A percentile compares a stretch with the other conserved stretches of the same genome.
These are phyloP conservation scores for Periophthalmus magnuspinnatus DNA, from an alignment of 2,797 vertebrate species.

Conservation along the genomic window DNA sequence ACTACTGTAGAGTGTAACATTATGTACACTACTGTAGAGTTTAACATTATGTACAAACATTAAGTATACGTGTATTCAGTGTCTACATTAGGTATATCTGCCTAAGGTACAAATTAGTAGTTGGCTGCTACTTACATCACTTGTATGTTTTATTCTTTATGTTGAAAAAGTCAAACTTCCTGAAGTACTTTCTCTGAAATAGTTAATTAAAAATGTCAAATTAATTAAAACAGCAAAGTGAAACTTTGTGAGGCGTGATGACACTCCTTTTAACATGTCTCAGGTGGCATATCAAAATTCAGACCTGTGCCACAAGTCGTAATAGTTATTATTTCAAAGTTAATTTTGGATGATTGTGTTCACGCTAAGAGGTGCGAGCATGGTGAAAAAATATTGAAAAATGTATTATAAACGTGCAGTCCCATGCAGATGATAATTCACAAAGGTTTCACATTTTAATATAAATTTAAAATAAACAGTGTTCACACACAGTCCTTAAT, in stretches of 20 bases:
- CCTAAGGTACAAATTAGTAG: neutral
- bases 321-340: conserved; percentile 13
- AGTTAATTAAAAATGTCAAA: conserved; percentile 3
- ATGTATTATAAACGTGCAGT: neutral
- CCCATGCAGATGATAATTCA: neutral
- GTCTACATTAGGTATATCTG: neutral
- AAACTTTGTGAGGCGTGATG: conserved; percentile 11
- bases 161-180: neutral
- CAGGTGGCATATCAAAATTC: conserved; percentile 15
- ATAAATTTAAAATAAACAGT: neutral
- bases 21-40: neutral
- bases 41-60: neutral
- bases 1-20: neutral
- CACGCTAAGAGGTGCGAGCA: conserved; percentile 4
- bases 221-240: conserved; percentile 7
- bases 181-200: neutral
- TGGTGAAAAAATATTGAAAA: neutral
- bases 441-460: neutral
- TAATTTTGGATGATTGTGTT: conserved; percentile 13
- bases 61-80: neutral
- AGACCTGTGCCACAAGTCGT: conserved; percentile 16
- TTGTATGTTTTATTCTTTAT: neutral
- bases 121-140: neutral
- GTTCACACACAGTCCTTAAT: neutral
- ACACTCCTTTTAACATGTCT: conserved; percentile 15